A percentile compares a stretch with the other conserved stretches of the same genome.
Conservation (phyloP, 2,888 invertebrate species). For the Ptilodon capucinus region DNA sequence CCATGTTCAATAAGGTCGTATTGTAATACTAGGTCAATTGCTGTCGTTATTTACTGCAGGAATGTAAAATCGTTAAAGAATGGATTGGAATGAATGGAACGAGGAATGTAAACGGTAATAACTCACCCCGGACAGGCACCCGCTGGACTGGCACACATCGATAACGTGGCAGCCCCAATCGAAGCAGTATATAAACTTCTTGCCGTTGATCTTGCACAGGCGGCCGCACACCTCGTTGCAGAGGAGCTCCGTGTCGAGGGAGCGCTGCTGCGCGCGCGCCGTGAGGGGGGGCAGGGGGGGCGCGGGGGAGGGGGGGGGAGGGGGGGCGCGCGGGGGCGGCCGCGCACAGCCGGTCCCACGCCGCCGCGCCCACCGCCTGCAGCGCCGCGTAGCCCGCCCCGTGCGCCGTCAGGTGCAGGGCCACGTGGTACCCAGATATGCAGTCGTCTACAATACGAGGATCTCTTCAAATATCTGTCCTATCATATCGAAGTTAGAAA, state of each 20-base stretch:
- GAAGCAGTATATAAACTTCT: slow-evolving; percentile 79
- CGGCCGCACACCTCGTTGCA: slow-evolving; percentile 78
- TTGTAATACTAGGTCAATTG: too few species aligned
- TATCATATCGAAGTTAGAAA: not conserved
- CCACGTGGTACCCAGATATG: slow-evolving; percentile 87
- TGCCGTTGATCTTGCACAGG: slow-evolving; percentile 64
- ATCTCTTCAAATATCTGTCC: not conserved
- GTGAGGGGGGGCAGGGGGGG: slow-evolving; percentile 49
- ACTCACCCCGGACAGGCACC: slow-evolving; percentile 76
- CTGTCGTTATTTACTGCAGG: too few species aligned
- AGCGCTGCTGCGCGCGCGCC: slow-evolving; percentile 67
- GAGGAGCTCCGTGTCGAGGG: slow-evolving; percentile 73
- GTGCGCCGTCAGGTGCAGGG: slow-evolving; percentile 87
- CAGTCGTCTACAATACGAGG: slow-evolving; percentile 84
- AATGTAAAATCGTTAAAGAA: too few species aligned
- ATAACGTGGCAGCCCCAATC: slow-evolving; percentile 81
- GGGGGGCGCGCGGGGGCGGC: slow-evolving; percentile 19
- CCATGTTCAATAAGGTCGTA: too few species aligned
- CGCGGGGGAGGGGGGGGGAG: slow-evolving; percentile 33
- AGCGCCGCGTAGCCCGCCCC: slow-evolving; percentile 86
- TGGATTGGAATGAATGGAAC: too few species aligned
- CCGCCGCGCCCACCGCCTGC: slow-evolving; percentile 83
- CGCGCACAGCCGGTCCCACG: slow-evolving; percentile 61
- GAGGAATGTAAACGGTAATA: not conserved
- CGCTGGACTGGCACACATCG: slow-evolving; percentile 77